Evolutionary conservation across 2,797 vertebrate species (phyloP), one percentile per base, ranked within the genome.

Genomic region (Phylloscopus collybita): DNA sequence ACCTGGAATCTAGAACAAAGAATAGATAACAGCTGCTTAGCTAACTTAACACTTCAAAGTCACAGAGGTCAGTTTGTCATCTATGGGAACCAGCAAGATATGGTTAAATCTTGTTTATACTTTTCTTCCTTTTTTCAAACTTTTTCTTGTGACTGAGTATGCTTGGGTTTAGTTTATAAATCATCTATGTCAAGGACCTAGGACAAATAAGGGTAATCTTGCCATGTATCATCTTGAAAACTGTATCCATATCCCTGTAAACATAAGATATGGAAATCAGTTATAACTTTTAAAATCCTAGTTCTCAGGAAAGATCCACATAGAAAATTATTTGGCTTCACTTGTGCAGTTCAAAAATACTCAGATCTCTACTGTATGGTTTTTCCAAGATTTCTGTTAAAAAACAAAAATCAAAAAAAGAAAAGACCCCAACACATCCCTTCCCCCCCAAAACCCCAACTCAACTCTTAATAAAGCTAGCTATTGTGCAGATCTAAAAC

Each of bases 11-110:
- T 26, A 83, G 49, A 89, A 88, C 32, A 83, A 78, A 64, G 57
- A 30, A 51, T 42, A 93, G 87, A 93, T 94, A 94, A 93, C 20
- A 60, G 57, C 38, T 90, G 64, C 71, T 74, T 51, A 71, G 65
- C 56, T 73, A 82, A 93, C 51, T 71, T 90, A 87, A 83, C 91
- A 91, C 93, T 86, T 88, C 34, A 49, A 67, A 88, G 89, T 91
- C 89, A 79, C 9, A 79, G 29, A 14, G 75, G 87, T 93, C 89
- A 93, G 34, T 71, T 78, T 89, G 22, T 47, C 50, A 49, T 73
- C 69, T 72, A 32, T 62, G 75, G 62, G 69, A 95, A 90, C 40
- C 26, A 86, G 50, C 11, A 91, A 92, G 79, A 90, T 78, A 81
- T 6, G 34, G 19, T 6, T 86, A 65, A 61, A 80, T 61, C 45